Evolutionary conservation across 1,140 invertebrate species (phyloP).

Genomic region (Drosophila baimaii): DNA sequence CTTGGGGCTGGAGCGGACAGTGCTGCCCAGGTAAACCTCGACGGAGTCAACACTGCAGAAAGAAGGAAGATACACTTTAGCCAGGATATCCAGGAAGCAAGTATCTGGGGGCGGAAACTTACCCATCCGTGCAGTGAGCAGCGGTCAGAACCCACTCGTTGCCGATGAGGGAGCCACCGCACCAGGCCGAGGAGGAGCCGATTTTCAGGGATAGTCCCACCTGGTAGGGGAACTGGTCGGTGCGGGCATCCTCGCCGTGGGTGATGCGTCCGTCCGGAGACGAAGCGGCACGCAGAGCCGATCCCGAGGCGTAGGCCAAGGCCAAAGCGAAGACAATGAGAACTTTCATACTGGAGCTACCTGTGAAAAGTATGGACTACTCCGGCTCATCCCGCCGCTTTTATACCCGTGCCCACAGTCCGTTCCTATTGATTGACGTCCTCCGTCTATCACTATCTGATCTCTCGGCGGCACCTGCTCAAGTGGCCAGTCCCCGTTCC

Average conservation of each 20-base stretch:
- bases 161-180: slow-evolving; percentile 86
- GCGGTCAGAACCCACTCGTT: slow-evolving; percentile 86
- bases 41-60: slow-evolving; percentile 56
- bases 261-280: slow-evolving; percentile 71
- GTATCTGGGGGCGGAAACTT: neutral
- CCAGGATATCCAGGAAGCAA: neutral
- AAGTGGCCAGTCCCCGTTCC: slow-evolving; percentile 42
- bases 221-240: slow-evolving; percentile 83
- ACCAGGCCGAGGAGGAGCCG: slow-evolving; percentile 72
- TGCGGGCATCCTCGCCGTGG: slow-evolving; percentile 69
- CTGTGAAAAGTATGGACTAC: slow-evolving; percentile 44
- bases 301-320: slow-evolving; percentile 65
- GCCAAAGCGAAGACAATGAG: slow-evolving; percentile 73
- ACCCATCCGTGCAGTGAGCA: slow-evolving; percentile 86
- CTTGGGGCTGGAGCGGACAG: slow-evolving; percentile 54
- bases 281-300: slow-evolving; percentile 36
- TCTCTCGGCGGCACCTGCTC: slow-evolving; percentile 21
- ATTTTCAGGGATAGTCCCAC: slow-evolving; percentile 76
- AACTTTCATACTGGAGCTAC: slow-evolving; percentile 70
- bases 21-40: slow-evolving; percentile 63
- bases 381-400: slow-evolving; percentile 5
- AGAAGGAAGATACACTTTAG: neutral
- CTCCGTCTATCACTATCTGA: slow-evolving; percentile 35
- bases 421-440: slow-evolving; percentile 12
- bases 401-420: slow-evolving; percentile 31